Evolutionary conservation across 2,797 vertebrate genomes (phyloP).

Genomic region (Uromys caudimaculatus): DNA sequence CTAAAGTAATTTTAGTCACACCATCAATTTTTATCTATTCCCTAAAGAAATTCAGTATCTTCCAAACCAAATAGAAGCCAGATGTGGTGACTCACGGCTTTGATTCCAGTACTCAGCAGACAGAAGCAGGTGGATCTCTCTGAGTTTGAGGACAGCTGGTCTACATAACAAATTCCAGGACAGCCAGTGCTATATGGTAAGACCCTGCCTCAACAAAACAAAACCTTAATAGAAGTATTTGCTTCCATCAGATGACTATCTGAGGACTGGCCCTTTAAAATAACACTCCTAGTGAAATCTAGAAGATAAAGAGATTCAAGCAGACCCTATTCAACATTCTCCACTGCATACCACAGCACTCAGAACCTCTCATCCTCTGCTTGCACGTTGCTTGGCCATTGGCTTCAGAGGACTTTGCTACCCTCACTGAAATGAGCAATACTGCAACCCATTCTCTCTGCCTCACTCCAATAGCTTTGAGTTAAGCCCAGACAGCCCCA

Average conservation of each 20-base stretch:
- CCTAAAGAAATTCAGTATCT: conserved; percentile 17
- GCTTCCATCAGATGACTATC: background rate
- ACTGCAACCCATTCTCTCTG: background rate
- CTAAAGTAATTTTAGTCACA: conserved; percentile 3
- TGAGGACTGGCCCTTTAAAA: background rate
- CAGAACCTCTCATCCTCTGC: background rate
- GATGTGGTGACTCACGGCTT: background rate
- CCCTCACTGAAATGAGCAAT: background rate
- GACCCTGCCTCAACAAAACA: background rate
- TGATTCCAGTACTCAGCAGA: background rate
- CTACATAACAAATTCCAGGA: background rate
- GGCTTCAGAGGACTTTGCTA: background rate
- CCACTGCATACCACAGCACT: background rate
- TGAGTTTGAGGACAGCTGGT: background rate
- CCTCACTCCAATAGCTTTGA: background rate
- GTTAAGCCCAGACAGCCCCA: background rate
- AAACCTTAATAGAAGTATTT: conserved; percentile 24
- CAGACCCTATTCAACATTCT: background rate
- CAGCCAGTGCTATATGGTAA: background rate
- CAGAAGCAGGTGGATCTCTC: background rate
- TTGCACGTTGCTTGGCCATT: background rate
- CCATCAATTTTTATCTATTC: background rate
- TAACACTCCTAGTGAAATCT: background rate
- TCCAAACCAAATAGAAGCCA: conserved; percentile 23
- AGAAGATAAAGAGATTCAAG: background rate